A percentile compares a stretch with the other conserved stretches of the same genome.
phyloP scores from a whole-genome alignment of 2,888 invertebrate species.

The Ferdinandea cuprea region DNA sequence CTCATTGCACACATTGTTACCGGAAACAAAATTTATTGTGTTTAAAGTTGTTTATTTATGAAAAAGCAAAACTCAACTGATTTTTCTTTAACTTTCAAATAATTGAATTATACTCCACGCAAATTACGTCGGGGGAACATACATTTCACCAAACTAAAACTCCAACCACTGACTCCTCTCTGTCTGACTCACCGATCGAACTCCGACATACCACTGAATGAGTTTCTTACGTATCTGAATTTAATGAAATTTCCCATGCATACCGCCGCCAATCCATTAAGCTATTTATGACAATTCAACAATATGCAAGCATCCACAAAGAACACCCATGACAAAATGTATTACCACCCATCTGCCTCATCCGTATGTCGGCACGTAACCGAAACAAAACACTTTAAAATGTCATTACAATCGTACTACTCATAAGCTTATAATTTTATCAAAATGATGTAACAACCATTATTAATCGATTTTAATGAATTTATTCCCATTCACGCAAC shows the following conservation, averaged over 20 bases:
- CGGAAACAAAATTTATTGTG: too few relatives aligned
- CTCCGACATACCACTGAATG: neutral
- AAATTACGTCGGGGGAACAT: too few relatives aligned
- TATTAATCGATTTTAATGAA: constrained; percentile 51
- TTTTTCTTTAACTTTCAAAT: too few relatives aligned
- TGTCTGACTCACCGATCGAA: neutral
- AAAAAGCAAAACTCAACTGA: too few relatives aligned
- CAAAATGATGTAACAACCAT: constrained; percentile 24
- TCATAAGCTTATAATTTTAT: constrained; percentile 5
- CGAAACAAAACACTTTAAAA: constrained; percentile 27
- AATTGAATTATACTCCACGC: too few relatives aligned
- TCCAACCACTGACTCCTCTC: too few relatives aligned
- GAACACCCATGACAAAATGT: constrained; percentile 26
- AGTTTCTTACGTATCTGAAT: neutral
- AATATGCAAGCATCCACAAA: constrained; percentile 35
- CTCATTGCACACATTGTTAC: too few relatives aligned
- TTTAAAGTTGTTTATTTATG: too few relatives aligned
- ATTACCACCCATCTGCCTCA: constrained; percentile 6
- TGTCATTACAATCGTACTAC: constrained; percentile 16
- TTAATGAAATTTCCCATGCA: neutral
- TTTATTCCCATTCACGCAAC: constrained; percentile 7
- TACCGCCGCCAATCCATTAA: neutral
- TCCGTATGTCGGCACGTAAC: constrained; percentile 48
- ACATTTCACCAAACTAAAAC: too few relatives aligned
- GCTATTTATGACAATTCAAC: constrained; percentile 27